phyloP scores from a whole-genome alignment of 2,113 vertebrate genomes.

The Corythoichthys haematopterus region DNA sequence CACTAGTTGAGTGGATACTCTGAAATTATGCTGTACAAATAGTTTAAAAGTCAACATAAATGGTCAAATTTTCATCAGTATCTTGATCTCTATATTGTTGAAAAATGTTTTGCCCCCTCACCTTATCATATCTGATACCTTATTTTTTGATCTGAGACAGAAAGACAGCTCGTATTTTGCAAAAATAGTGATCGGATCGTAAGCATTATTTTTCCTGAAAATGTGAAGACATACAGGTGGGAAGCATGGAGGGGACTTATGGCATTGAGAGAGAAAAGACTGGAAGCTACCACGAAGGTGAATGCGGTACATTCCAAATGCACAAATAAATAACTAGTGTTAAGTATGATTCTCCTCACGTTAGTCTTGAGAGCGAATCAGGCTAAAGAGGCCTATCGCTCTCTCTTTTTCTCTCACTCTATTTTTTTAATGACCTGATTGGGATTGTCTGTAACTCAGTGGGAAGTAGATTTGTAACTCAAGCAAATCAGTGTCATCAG shows the following conservation, averaged over 20 bases:
- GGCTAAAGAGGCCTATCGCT: slow-evolving; percentile 17
- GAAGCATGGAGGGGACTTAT: slow-evolving; percentile 53
- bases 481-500: slow-evolving; percentile 56
- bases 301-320: slow-evolving; percentile 36
- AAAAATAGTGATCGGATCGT: not conserved
- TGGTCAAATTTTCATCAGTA: slow-evolving; percentile 17
- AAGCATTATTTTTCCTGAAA: not conserved
- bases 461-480: slow-evolving; percentile 58
- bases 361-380: slow-evolving; percentile 10
- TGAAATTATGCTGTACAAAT: slow-evolving; percentile 37
- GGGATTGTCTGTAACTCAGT: slow-evolving; percentile 48
- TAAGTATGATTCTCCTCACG: slow-evolving; percentile 9
- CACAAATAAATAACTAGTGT: slow-evolving; percentile 10
- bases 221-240: slow-evolving; percentile 44
- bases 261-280: slow-evolving; percentile 40
- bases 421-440: slow-evolving; percentile 26
- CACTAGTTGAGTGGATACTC: slow-evolving; percentile 53
- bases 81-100: slow-evolving; percentile 14
- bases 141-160: not conserved
- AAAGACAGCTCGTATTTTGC: not conserved
- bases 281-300: slow-evolving; percentile 31
- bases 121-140: not conserved
- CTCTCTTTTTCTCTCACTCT: slow-evolving; percentile 8
- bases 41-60: slow-evolving; percentile 45
- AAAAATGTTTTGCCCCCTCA: slow-evolving; percentile 7